Conservation (phyloP, 2,888 invertebrate genomes). For the Drosophila putrida region DNA sequence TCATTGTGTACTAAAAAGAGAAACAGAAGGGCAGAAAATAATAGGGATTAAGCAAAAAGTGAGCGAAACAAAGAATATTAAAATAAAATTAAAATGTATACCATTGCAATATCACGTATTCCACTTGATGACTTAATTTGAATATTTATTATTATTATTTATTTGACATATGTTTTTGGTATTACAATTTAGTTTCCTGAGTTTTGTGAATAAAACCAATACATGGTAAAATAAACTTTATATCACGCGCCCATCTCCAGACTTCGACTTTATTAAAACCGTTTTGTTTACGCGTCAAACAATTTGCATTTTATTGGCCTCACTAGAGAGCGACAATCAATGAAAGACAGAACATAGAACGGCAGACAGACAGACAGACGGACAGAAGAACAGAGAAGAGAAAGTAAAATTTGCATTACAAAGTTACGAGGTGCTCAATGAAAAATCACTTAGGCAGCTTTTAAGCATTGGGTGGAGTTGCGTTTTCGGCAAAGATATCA, state of each 20-base stretch:
- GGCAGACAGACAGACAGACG: constrained; percentile 9
- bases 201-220: too few species aligned
- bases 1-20: too few species aligned
- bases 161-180: too few species aligned
- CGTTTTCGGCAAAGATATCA: constrained; percentile 22
- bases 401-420: constrained; percentile 63
- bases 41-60: too few species aligned
- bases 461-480: constrained; percentile 22
- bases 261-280: constrained; percentile 36
- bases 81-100: too few species aligned
- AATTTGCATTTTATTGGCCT: constrained; percentile 78
- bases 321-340: constrained; percentile 50
- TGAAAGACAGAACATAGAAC: constrained; percentile 40
- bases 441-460: constrained; percentile 60
- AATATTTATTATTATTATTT: too few species aligned
- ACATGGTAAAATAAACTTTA: too few species aligned
- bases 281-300: constrained; percentile 59
- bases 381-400: constrained; percentile 3
- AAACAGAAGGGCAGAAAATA: too few species aligned
- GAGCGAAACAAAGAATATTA: too few species aligned
- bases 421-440: constrained; percentile 60
- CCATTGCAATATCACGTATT: too few species aligned
- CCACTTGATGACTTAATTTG: too few species aligned
- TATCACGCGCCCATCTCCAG: constrained; percentile 38
- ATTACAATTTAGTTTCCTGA: too few species aligned